Percentiles rank a stretch among this genome's conserved stretches.
These are phyloP conservation scores for Drosophila truncata DNA, from an alignment of 1,140 invertebrate genomes.

Conservation along the genomic window DNA sequence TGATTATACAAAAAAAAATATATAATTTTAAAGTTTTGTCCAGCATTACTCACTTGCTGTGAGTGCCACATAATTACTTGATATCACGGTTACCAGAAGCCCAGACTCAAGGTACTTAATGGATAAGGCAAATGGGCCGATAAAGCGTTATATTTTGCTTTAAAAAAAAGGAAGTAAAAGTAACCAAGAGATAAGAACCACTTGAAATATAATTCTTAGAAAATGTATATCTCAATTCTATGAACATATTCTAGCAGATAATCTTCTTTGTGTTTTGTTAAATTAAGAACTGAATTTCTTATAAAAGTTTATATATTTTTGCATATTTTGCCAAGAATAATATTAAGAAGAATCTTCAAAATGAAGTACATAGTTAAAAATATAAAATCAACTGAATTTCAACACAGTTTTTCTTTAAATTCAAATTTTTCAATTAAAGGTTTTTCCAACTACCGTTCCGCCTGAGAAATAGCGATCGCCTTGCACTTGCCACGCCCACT, in stretches of 20 bases:
- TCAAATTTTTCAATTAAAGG: not conserved
- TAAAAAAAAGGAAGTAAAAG: not conserved
- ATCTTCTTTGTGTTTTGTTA: too few relatives aligned
- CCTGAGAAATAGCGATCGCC: conserved; percentile 16
- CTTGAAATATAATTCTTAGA: not conserved
- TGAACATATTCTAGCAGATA: not conserved
- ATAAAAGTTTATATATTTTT: not conserved
- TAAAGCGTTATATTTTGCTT: not conserved
- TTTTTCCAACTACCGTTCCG: conserved; percentile 18
- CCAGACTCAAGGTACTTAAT: not conserved
- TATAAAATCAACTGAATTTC: not conserved
- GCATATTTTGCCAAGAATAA: not conserved
- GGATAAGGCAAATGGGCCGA: conserved; percentile 7
- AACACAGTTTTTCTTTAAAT: not conserved
- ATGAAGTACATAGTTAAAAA: not conserved
- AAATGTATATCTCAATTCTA: not conserved
- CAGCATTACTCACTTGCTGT: conserved; percentile 14
- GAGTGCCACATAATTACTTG: conserved; percentile 18
- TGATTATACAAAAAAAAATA: conserved; percentile 9
- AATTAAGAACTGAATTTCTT: not conserved
- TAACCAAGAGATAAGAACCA: not conserved
- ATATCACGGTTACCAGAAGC: not conserved
- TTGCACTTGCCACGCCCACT: conserved; percentile 32
- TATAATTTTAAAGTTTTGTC: not conserved
- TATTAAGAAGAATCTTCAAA: not conserved